Percentiles rank a stretch among this genome's conserved stretches.
Conservation (phyloP, 2,113 vertebrate genomes). For the Gasterosteus aculeatus region DNA sequence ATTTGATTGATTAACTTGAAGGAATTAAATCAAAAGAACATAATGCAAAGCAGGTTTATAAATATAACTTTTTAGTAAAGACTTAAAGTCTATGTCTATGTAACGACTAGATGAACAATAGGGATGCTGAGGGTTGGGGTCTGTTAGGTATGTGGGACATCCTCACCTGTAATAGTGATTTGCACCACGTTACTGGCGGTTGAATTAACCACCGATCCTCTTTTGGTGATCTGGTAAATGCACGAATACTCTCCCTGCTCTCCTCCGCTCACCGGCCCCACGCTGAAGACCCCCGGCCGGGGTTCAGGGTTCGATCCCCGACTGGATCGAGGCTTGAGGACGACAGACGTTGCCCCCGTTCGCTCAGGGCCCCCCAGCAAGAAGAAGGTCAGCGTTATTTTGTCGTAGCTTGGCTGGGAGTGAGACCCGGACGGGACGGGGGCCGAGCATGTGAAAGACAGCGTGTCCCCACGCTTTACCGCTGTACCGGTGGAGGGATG, state of each 20-base stretch:
- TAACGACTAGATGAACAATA: neutral
- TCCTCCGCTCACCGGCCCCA: conserved; percentile 63
- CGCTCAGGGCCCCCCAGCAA: conserved; percentile 33
- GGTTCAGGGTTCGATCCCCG: conserved; percentile 29
- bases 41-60: neutral
- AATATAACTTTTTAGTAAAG: neutral
- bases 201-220: conserved; percentile 59
- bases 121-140: no score
- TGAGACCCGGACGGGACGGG: conserved; percentile 24
- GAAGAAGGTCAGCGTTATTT: conserved; percentile 40
- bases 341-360: neutral
- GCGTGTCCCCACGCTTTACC: conserved; percentile 52
- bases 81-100: conserved; percentile 6
- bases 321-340: conserved; percentile 21
- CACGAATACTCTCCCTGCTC: conserved; percentile 75
- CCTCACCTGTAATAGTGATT: conserved; percentile 65
- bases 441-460: conserved; percentile 64
- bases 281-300: conserved; percentile 57
- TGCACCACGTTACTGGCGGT: conserved; percentile 64
- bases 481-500: conserved; percentile 44
- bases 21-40: neutral
- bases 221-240: conserved; percentile 63
- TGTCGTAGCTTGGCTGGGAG: neutral
- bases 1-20: neutral
- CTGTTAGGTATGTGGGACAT: neutral